Percentiles rank a stretch among this genome's conserved stretches.
These are phyloP conservation scores for Tethya wilhelma DNA, from an alignment of 37 sponge, comb jelly and placozoan species.

Conservation along the genomic window DNA sequence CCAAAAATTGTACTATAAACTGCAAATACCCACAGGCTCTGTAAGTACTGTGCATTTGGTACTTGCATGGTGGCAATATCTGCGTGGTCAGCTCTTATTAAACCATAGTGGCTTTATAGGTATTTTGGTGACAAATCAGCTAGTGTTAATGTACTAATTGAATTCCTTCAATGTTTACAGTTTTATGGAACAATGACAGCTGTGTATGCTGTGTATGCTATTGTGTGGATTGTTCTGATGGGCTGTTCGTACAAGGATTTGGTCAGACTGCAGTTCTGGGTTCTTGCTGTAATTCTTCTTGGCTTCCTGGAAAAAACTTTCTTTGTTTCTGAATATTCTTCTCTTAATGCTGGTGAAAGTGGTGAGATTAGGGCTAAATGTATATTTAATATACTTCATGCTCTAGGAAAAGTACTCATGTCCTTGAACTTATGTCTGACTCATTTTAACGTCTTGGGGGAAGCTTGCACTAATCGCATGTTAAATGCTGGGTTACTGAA, in stretches of 20 bases:
- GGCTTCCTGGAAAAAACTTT: slow-evolving; percentile 75
- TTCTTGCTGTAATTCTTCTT: slow-evolving; percentile 63
- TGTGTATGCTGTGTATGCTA: slow-evolving; percentile 54
- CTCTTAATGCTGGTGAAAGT: slow-evolving; percentile 59
- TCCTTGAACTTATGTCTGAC: slow-evolving; percentile 18
- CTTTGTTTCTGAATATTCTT: slow-evolving; percentile 69
- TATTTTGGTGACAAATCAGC: no score
- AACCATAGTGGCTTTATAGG: no score
- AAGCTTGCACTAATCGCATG: neutral
- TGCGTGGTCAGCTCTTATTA: no score
- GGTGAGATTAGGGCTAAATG: slow-evolving; percentile 19
- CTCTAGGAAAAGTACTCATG: neutral
- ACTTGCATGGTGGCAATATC: no score
- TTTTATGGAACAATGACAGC: slow-evolving; percentile 76
- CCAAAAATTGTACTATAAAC: no score
- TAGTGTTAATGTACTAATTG: no score
- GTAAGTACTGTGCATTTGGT: no score
- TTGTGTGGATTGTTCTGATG: slow-evolving; percentile 61
- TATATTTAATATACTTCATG: neutral
- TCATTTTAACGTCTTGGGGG: neutral
- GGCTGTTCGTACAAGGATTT: slow-evolving; percentile 73
- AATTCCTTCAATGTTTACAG: no score
- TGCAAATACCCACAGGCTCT: no score
- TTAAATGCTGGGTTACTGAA: no score
- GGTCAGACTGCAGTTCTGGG: slow-evolving; percentile 80